Conservation (phyloP, 2,888 invertebrate species). For the Didymodactylos carnosus region DNA sequence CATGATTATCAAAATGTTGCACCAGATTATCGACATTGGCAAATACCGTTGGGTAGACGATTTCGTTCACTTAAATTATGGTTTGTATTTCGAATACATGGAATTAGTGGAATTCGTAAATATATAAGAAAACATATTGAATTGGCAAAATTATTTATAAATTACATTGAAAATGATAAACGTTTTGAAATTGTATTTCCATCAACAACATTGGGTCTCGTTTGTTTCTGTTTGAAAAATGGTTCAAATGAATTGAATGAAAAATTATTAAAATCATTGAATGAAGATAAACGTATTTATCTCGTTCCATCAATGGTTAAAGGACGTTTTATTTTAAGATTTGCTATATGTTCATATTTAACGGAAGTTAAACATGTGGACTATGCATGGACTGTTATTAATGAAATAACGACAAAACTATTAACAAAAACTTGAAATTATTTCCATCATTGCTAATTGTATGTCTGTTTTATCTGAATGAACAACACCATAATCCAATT, state of each 20-base stretch:
- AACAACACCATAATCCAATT: too few relatives aligned
- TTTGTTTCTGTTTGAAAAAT: slow-evolving; percentile 68
- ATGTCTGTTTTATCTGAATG: too few relatives aligned
- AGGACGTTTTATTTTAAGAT: slow-evolving; percentile 60
- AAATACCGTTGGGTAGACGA: slow-evolving; percentile 43
- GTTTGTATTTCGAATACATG: slow-evolving; percentile 61
- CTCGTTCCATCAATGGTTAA: slow-evolving; percentile 71
- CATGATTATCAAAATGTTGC: slow-evolving; percentile 18
- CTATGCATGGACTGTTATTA: slow-evolving; percentile 66
- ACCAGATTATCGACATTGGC: slow-evolving; percentile 15
- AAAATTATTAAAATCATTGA: slow-evolving; percentile 56
- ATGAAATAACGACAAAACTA: slow-evolving; percentile 45
- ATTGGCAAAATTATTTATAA: slow-evolving; percentile 31
- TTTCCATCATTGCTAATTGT: too few relatives aligned
- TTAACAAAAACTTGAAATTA: too few relatives aligned
- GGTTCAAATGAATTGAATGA: slow-evolving; percentile 63
- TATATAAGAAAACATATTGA: slow-evolving; percentile 46
- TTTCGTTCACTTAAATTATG: slow-evolving; percentile 80
- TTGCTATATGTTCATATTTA: slow-evolving; percentile 69
- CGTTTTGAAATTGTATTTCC: slow-evolving; percentile 77
- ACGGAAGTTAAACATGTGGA: slow-evolving; percentile 61
- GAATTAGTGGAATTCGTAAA: slow-evolving; percentile 50
- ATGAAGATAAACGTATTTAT: slow-evolving; percentile 69
- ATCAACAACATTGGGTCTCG: slow-evolving; percentile 57
- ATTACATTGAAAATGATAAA: slow-evolving; percentile 54